Conservation (phyloP, 2,797 vertebrate species). For the Tokudaia tokunoshimensis region DNA sequence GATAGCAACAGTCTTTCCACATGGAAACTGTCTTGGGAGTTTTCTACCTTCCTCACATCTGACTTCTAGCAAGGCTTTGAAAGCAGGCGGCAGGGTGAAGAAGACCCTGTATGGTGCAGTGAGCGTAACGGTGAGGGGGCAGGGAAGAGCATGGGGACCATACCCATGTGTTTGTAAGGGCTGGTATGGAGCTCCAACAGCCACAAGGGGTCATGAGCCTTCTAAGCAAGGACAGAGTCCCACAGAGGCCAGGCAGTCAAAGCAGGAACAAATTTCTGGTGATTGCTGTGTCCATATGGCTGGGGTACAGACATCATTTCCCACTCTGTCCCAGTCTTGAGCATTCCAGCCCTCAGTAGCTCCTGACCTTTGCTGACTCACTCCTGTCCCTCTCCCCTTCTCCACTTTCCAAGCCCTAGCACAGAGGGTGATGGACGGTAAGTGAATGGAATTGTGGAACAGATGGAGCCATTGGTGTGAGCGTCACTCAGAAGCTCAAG, state of each 20-base stretch:
- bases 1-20: not conserved
- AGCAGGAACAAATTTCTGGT: not conserved
- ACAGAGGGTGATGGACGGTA: rapidly evolving
- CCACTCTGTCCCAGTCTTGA: not conserved
- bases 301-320: not conserved
- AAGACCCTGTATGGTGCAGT: not conserved
- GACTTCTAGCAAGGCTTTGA: not conserved
- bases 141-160: not conserved
- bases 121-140: rapidly evolving
- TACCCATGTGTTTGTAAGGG: not conserved
- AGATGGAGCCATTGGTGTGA: rapidly evolving
- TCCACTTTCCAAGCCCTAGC: not conserved
- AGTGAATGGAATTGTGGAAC: not conserved
- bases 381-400: not conserved
- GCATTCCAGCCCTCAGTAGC: not conserved
- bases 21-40: not conserved
- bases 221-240: not conserved
- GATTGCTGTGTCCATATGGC: not conserved
- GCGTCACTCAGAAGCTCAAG: not conserved
- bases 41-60: too few species aligned
- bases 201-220: not conserved
- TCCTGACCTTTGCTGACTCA: slow-evolving; percentile 25
- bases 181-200: not conserved
- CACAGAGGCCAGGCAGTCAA: not conserved
- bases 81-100: not conserved